These are phyloP conservation scores for Drosophila kepulauana DNA, from an alignment of 1,140 invertebrate species.

Conservation along the genomic window DNA sequence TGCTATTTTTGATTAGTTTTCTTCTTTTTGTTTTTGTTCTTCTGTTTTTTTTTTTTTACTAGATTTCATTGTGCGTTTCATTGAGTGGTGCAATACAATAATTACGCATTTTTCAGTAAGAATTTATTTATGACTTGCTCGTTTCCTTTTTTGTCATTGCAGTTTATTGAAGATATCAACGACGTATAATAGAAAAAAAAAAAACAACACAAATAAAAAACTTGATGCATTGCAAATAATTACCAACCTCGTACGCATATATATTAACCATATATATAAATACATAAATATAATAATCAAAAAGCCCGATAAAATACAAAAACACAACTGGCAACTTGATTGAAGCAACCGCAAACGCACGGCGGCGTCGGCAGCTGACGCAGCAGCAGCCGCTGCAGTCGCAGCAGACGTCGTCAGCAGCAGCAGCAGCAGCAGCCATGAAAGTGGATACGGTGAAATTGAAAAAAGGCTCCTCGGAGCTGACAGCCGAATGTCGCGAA, in stretches of 20 bases:
- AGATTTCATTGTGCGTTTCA: not conserved
- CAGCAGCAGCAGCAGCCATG: conserved; percentile 86
- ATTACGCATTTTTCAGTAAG: not conserved
- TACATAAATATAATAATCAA: too few relatives aligned
- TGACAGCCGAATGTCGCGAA: conserved; percentile 93
- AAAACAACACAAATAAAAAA: conserved; percentile 21
- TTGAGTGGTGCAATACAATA: not conserved
- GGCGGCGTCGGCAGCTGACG: conserved; percentile 44
- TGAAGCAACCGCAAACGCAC: conserved; percentile 39
- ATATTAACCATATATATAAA: too few relatives aligned
- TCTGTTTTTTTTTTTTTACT: not conserved
- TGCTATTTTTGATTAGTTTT: too few relatives aligned
- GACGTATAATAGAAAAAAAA: conserved; percentile 41
- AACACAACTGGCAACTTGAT: conserved; percentile 28
- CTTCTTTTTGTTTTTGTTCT: too few relatives aligned
- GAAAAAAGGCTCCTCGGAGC: conserved; percentile 95
- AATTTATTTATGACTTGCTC: conserved; percentile 7
- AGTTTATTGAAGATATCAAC: conserved; percentile 53
- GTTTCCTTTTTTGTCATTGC: conserved; percentile 22
- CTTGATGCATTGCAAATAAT: conserved; percentile 37
- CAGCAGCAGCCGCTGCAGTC: conserved; percentile 11
- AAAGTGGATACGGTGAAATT: conserved; percentile 94
- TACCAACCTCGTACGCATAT: too few relatives aligned
- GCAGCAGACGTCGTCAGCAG: conserved; percentile 41
- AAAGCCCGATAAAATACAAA: conserved; percentile 19